Evolutionary conservation across 1,140 invertebrate species (phyloP), one percentile per base, ranked within the genome.

Genomic region (Lepidurus arcticus): DNA sequence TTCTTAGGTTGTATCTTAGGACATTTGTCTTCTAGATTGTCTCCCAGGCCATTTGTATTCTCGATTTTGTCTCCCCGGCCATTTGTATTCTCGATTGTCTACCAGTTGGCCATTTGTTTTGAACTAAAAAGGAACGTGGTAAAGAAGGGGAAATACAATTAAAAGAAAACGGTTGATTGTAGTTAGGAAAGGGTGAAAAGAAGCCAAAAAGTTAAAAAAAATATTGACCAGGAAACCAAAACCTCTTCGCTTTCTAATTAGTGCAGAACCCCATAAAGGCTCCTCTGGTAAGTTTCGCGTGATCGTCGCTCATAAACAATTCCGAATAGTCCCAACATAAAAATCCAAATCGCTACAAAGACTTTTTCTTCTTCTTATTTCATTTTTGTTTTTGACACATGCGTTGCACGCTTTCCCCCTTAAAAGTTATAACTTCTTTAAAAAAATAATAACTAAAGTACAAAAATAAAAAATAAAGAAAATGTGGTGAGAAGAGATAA

Each of bases 221-320:
- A 16, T 65, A 65, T 65, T 65, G 53, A 65, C 47, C 47, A 65
- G 4, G 21, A 65, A 9, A 65, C 53, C 4, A 21, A 65, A 9
- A 16, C 21, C 53, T 65, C 21, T 65, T 65, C 53, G 53, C 7
- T 21, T 65, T 65, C 53, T 65, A 65, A 65, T 65, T 65, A 65
- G 53, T 65, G 53, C 53, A 65, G 53, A 65, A 65, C 53, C 34
- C 53, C 53, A 65, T 65, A 65, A 65, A 16, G 53, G 53, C 53
- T 65, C 53, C 53, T 65, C 34, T 34, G 21, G 53, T 3, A 65
- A 65, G 10, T 65, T 65, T 65, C 21, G 53, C 53, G 53, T 65
- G 53, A 13, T 13, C 16, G 21, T 65, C 53, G 53, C 53, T 65
- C 53, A 65, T 65, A 65, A 65, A 65, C 53, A 65, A 65, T 65